A percentile compares a stretch with the other conserved stretches of the same genome.
Conservation (phyloP, 2,797 vertebrate species). For the Syngnathus acus region DNA sequence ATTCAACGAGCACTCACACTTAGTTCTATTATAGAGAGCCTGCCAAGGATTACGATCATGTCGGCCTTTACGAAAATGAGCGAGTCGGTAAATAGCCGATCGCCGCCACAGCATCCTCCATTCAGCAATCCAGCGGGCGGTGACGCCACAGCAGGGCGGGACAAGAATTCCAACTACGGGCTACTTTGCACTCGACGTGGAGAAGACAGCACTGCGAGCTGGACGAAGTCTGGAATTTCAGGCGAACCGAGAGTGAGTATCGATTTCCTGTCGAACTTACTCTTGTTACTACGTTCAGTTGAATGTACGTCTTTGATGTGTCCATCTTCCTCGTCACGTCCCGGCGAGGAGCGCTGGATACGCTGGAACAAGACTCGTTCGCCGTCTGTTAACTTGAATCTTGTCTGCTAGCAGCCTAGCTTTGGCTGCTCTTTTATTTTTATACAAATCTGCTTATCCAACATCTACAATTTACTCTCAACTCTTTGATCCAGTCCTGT, state of each 20-base stretch:
- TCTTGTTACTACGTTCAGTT: neutral
- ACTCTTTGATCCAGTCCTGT: neutral
- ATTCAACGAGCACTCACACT: neutral
- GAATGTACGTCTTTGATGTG: neutral
- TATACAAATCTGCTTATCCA: conserved; percentile 27
- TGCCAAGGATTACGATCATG: neutral
- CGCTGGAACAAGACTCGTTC: conserved; percentile 34
- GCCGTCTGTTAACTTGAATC: conserved; percentile 46
- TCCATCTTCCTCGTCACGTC: neutral
- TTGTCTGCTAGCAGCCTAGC: conserved; percentile 42
- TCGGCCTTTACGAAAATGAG: neutral
- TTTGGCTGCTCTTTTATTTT: conserved; percentile 27
- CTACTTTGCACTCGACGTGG: conserved; percentile 64
- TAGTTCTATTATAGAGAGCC: neutral
- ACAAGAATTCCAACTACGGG: conserved; percentile 40
- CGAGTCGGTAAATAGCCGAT: neutral
- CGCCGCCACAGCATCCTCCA: conserved; percentile 4
- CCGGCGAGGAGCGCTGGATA: neutral
- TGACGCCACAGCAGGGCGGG: conserved; percentile 52
- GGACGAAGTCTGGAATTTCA: conserved; percentile 60
- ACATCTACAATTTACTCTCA: neutral
- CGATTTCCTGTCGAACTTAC: conserved; percentile 41
- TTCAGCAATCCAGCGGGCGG: conserved; percentile 3
- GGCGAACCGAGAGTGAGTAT: conserved; percentile 59
- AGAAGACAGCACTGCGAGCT: conserved; percentile 48